Evolutionary conservation across 2,113 vertebrate species (phyloP).

Genomic region (Thunnus thynnus): DNA sequence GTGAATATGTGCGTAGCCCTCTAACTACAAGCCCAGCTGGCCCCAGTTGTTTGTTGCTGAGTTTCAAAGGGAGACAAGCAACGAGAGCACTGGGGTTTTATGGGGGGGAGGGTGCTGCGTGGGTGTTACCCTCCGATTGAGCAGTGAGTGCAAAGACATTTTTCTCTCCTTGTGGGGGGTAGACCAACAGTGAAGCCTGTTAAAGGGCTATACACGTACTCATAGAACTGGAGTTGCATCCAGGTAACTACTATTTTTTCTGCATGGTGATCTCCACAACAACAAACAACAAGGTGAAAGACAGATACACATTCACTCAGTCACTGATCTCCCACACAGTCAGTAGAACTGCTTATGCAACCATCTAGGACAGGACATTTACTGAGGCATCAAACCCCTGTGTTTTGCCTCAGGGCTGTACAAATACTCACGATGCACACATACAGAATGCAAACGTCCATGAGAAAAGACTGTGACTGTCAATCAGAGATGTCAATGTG

Average conservation of each 20-base stretch:
- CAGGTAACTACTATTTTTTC: background rate
- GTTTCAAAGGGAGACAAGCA: no score
- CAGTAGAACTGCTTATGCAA: constrained; percentile 35
- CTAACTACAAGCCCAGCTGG: no score
- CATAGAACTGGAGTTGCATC: no score
- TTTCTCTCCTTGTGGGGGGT: no score
- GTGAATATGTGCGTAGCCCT: no score
- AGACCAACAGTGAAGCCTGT: no score
- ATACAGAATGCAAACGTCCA: constrained; percentile 22
- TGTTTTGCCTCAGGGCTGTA: constrained; percentile 30
- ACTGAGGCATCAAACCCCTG: constrained; percentile 39
- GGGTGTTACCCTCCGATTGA: no score
- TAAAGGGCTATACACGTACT: no score
- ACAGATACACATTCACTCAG: constrained; percentile 53
- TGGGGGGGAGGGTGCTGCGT: no score
- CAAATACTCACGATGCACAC: constrained; percentile 44
- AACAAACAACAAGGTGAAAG: constrained; percentile 6
- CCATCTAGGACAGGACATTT: constrained; percentile 46
- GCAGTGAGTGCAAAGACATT: no score
- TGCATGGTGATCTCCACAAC: constrained; percentile 1
- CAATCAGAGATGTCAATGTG: constrained; percentile 36
- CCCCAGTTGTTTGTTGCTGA: no score
- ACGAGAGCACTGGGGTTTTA: no score
- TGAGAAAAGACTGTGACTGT: constrained; percentile 31
- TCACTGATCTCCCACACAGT: constrained; percentile 38